A percentile compares a stretch with the other conserved stretches of the same genome.
Evolutionary conservation across 2,888 invertebrate genomes (phyloP).

Genomic region (Amitus sp.): DNA sequence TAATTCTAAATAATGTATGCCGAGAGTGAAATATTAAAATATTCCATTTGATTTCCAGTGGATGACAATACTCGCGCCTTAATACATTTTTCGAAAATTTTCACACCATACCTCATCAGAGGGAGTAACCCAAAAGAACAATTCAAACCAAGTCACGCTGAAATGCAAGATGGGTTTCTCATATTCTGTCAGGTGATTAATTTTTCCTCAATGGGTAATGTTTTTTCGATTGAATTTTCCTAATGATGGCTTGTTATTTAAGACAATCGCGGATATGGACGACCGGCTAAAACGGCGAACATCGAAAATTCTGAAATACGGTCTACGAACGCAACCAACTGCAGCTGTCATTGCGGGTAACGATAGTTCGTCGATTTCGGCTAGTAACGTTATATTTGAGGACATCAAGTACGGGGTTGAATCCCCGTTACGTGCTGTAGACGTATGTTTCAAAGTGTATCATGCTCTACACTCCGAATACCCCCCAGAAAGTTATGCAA

Average conservation of each 20-base stretch:
- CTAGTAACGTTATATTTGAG: background rate
- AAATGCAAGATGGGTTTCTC: slow-evolving; percentile 1
- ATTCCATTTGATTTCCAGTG: too few relatives aligned
- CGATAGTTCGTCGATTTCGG: background rate
- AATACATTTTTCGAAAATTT: background rate
- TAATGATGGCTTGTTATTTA: too few relatives aligned
- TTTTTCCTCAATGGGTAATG: too few relatives aligned
- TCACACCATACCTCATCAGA: background rate
- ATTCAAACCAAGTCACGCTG: background rate
- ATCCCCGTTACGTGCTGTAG: background rate
- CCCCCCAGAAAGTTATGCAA: background rate
- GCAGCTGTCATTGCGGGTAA: background rate
- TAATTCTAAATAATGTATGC: too few relatives aligned
- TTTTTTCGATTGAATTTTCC: too few relatives aligned
- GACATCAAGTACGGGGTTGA: background rate
- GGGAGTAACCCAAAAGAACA: background rate
- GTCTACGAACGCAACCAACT: background rate
- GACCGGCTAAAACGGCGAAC: background rate
- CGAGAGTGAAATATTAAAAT: too few relatives aligned
- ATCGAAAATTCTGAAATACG: too few relatives aligned
- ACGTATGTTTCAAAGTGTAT: background rate
- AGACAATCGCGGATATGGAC: background rate
- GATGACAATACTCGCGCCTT: too few relatives aligned
- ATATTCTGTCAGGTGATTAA: background rate
- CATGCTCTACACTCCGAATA: background rate